Evolutionary conservation across 2,888 invertebrate species (phyloP).

Genomic region (Agapostemon virescens): DNA sequence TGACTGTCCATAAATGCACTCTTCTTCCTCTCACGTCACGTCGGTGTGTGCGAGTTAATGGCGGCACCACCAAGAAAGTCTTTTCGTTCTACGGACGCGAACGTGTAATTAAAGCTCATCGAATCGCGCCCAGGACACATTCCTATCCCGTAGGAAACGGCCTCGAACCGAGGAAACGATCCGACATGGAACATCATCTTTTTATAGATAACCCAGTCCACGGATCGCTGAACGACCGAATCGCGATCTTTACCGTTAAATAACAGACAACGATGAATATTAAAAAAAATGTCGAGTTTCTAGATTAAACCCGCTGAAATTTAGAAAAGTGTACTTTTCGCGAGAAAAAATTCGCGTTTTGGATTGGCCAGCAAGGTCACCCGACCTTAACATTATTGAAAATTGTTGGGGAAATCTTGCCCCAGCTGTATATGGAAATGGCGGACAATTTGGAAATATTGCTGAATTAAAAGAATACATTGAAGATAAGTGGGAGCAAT

Average conservation of each 20-base stretch:
- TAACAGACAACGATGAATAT: background rate
- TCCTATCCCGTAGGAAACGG: background rate
- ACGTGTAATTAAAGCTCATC: slow-evolving; percentile 42
- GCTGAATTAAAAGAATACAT: too few relatives aligned
- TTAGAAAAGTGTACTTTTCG: too few relatives aligned
- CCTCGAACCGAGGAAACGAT: background rate
- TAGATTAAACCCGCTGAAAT: background rate
- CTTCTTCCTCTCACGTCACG: slow-evolving; percentile 32
- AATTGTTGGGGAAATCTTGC: too few relatives aligned
- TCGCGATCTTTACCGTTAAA: background rate
- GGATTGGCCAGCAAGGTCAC: too few relatives aligned
- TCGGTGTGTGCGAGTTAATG: slow-evolving; percentile 47
- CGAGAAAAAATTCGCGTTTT: too few relatives aligned
- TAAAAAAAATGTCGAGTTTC: background rate
- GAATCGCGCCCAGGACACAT: slow-evolving; percentile 24
- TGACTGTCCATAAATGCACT: slow-evolving; percentile 55
- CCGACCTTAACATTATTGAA: too few relatives aligned
- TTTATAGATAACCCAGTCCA: background rate
- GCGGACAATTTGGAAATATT: too few relatives aligned
- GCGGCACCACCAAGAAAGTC: slow-evolving; percentile 48
- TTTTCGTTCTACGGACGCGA: slow-evolving; percentile 22
- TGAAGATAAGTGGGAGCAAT: too few relatives aligned
- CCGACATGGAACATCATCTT: slow-evolving; percentile 6
- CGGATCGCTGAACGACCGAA: background rate
- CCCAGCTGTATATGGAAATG: too few relatives aligned